A percentile compares a stretch with the other conserved stretches of the same genome.
phyloP scores from a whole-genome alignment of 2,797 vertebrate genomes.

The Myotis daubentonii region DNA sequence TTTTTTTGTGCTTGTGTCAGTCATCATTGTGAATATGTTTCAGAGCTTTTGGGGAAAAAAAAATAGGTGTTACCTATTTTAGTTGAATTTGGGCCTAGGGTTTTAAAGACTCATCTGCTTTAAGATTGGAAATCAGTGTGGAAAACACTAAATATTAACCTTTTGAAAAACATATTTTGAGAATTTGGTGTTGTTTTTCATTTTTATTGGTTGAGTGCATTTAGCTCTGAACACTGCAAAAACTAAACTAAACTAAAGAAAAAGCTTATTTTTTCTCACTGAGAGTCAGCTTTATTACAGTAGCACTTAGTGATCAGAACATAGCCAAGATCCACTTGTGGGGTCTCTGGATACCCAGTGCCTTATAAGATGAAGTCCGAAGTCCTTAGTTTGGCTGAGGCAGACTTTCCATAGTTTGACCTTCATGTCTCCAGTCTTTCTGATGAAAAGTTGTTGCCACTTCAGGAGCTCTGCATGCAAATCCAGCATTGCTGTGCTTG shows the following conservation, averaged over 20 bases:
- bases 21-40: neutral
- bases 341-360: neutral
- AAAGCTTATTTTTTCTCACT: neutral
- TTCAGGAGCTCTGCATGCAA: neutral
- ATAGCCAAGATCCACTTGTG: accelerated
- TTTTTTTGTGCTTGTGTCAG: neutral
- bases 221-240: neutral
- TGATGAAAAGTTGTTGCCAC: neutral
- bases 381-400: neutral
- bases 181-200: conserved; percentile 46
- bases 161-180: conserved; percentile 47
- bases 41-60: neutral
- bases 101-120: conserved; percentile 40
- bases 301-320: neutral
- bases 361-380: neutral
- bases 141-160: conserved; percentile 49
- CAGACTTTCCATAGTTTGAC: neutral
- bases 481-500: neutral
- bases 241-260: neutral
- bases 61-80: neutral
- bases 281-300: neutral
- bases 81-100: neutral
- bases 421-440: neutral
- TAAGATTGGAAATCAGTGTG: conserved; percentile 44
- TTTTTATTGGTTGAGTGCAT: conserved; percentile 49